A percentile compares a stretch with the other conserved stretches of the same genome.
Conservation (phyloP, 2,888 invertebrate genomes). For the Orthonychiurus folsomi region DNA sequence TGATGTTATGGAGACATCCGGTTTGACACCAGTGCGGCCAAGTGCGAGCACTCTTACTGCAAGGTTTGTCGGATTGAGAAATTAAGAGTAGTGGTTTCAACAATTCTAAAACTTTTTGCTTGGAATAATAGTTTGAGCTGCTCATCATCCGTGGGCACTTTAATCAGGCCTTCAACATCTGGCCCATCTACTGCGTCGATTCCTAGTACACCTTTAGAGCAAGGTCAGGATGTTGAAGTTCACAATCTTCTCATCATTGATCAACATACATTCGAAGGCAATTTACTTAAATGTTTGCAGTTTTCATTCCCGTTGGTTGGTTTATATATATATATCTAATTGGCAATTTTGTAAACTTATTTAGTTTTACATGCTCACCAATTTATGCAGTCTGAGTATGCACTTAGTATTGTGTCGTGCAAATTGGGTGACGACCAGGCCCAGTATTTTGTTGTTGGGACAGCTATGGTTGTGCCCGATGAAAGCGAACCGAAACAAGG, state of each 20-base stretch:
- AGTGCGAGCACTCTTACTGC: constrained; percentile 60
- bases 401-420: constrained; percentile 80
- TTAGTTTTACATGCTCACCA: constrained; percentile 89
- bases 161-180: constrained; percentile 37
- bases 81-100: no score
- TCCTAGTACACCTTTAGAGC: constrained; percentile 44
- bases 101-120: no score
- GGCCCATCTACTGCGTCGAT: constrained; percentile 39
- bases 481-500: constrained; percentile 93
- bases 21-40: constrained; percentile 56
- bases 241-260: constrained; percentile 85
- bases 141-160: constrained; percentile 37
- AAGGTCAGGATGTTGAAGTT: constrained; percentile 79
- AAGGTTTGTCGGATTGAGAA: no score
- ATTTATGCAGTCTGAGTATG: constrained; percentile 80
- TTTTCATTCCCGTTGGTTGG: not conserved
- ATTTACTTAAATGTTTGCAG: constrained; percentile 8
- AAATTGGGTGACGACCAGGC: constrained; percentile 82
- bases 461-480: constrained; percentile 86
- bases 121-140: constrained; percentile 37
- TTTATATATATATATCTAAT: not conserved
- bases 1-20: constrained; percentile 73
- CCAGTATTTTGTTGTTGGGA: constrained; percentile 89
- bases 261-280: constrained; percentile 88
- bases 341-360: constrained; percentile 20